Conservation (phyloP, 2,797 vertebrate genomes). For the Leucoraja ocellata region DNA sequence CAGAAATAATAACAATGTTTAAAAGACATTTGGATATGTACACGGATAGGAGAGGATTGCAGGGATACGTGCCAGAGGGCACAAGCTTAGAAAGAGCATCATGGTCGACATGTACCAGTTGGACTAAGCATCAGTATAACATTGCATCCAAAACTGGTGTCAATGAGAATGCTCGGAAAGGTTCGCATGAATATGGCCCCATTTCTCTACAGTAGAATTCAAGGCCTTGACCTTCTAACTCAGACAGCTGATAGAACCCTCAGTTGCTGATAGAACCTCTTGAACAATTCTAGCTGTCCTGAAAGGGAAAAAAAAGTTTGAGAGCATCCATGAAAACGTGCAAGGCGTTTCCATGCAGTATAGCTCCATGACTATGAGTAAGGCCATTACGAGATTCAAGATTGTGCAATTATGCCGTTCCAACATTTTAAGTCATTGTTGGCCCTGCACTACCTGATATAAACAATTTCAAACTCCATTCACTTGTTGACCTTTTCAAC, state of each 20-base stretch:
- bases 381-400: neutral
- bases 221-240: neutral
- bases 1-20: no score
- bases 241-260: neutral
- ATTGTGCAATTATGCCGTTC: neutral
- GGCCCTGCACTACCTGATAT: neutral
- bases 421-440: neutral
- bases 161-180: neutral
- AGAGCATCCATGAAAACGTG: neutral
- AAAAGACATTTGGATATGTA: no score
- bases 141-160: no score
- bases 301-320: neutral
- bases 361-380: neutral
- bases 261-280: neutral
- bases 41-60: no score
- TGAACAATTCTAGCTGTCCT: neutral
- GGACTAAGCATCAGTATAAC: no score
- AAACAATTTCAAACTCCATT: neutral
- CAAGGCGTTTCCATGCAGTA: no score
- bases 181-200: neutral
- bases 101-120: no score
- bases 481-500: neutral
- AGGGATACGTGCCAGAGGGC: no score
- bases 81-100: no score
- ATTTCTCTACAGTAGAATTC: neutral